A percentile compares a stretch with the other conserved stretches of the same genome.
These are phyloP conservation scores for Eonycteris spelaea DNA, from an alignment of 2,113 vertebrate genomes.

Conservation along the genomic window DNA sequence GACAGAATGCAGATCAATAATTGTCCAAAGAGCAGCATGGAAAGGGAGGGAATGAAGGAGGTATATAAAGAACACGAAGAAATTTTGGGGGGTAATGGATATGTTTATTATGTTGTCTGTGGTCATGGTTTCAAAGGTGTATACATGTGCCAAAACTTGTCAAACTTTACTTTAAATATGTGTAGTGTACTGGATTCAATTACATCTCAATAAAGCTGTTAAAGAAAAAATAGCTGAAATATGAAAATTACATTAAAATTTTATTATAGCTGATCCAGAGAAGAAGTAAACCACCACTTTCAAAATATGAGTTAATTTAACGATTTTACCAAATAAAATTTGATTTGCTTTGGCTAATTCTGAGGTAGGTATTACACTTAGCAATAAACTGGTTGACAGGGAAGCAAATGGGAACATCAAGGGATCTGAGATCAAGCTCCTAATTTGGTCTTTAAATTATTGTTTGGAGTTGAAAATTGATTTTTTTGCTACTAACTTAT, in stretches of 20 bases:
- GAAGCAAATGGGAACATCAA: background rate
- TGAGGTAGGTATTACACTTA: background rate
- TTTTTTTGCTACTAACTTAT: background rate
- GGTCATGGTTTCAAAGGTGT: background rate
- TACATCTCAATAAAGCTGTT: background rate
- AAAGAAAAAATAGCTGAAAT: background rate
- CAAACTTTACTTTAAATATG: background rate
- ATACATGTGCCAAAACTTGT: background rate
- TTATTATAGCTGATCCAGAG: background rate
- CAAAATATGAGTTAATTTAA: constrained; percentile 5
- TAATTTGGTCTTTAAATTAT: background rate
- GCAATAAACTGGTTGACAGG: background rate
- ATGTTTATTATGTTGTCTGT: background rate
- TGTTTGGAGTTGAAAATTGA: background rate
- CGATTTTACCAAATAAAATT: background rate
- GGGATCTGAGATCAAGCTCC: background rate
- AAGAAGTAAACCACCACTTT: background rate
- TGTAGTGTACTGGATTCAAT: background rate
- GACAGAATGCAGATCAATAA: background rate
- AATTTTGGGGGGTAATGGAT: background rate
- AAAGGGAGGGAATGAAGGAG: background rate
- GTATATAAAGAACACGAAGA: background rate
- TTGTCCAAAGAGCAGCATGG: background rate
- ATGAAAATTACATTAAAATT: background rate
- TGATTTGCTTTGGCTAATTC: background rate